A percentile compares a stretch with the other conserved stretches of the same genome.
Evolutionary conservation across 1,140 invertebrate species (phyloP).

Genomic region (Tetraneura akinire): DNA sequence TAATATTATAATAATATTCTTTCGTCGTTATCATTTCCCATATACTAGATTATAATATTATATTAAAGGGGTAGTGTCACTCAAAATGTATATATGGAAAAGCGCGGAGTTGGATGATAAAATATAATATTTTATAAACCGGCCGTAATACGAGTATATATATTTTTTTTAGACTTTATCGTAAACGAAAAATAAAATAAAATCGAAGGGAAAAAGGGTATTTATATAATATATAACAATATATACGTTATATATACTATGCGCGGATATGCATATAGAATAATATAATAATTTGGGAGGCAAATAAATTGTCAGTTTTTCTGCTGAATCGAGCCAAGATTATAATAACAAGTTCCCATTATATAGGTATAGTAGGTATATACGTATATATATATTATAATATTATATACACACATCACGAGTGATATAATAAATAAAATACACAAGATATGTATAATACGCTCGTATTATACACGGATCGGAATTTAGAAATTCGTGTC

Average conservation of each 20-base stretch:
- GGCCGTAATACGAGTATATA: neutral
- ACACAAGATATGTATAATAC: no score
- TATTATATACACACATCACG: no score
- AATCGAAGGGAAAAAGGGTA: neutral
- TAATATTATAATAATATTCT: neutral
- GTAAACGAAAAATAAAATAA: constrained; percentile 6
- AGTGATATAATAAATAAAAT: no score
- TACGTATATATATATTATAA: neutral
- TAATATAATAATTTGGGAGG: neutral
- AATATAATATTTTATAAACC: no score
- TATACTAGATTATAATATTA: neutral
- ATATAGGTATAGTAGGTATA: neutral
- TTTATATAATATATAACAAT: neutral
- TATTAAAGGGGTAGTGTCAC: constrained; percentile 9
- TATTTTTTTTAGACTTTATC: constrained; percentile 4
- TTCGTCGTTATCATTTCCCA: neutral
- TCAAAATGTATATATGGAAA: no score
- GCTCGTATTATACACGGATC: no score
- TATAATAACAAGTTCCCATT: no score
- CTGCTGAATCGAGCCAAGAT: neutral
- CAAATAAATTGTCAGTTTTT: constrained; percentile 43
- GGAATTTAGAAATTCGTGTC: no score
- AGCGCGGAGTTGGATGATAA: no score
- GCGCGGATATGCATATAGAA: no score
- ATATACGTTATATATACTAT: no score